Conservation (phyloP, 1,140 invertebrate species). For the Temnothorax longispinosus region DNA sequence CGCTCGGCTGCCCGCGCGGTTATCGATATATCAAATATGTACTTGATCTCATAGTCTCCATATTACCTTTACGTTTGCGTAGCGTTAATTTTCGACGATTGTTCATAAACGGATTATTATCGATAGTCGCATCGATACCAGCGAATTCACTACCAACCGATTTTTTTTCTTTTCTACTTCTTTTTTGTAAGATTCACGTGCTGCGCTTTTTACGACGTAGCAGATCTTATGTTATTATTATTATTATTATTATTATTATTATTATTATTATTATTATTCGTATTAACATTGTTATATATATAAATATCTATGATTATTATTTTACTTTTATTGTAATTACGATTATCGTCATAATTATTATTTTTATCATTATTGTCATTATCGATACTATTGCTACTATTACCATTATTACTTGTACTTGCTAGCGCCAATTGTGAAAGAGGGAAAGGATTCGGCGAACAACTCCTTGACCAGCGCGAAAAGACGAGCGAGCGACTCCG, state of each 20-base stretch:
- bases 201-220: constrained; percentile 29
- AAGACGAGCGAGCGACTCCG: constrained; percentile 2
- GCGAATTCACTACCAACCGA: constrained; percentile 25
- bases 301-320: constrained; percentile 46
- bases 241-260: constrained; percentile 49
- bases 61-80: constrained; percentile 43
- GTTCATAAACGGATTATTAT: constrained; percentile 42
- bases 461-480: constrained; percentile 15
- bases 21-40: constrained; percentile 52
- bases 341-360: constrained; percentile 43
- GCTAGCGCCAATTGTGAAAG: constrained; percentile 18
- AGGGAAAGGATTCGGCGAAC: constrained; percentile 32
- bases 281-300: constrained; percentile 54
- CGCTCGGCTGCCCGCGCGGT: constrained; percentile 36
- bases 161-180: constrained; percentile 4
- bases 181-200: constrained; percentile 2
- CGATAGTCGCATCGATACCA: constrained; percentile 46
- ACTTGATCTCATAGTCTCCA: constrained; percentile 50
- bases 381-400: constrained; percentile 73
- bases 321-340: constrained; percentile 57
- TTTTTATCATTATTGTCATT: constrained; percentile 63
- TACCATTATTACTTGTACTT: constrained; percentile 76
- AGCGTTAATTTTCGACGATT: constrained; percentile 49
- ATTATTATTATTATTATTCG: constrained; percentile 58
- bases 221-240: constrained; percentile 20